A percentile compares a stretch with the other conserved stretches of the same genome.
Conservation (phyloP, 2,113 vertebrate species). For the Phaethon lepturus region DNA sequence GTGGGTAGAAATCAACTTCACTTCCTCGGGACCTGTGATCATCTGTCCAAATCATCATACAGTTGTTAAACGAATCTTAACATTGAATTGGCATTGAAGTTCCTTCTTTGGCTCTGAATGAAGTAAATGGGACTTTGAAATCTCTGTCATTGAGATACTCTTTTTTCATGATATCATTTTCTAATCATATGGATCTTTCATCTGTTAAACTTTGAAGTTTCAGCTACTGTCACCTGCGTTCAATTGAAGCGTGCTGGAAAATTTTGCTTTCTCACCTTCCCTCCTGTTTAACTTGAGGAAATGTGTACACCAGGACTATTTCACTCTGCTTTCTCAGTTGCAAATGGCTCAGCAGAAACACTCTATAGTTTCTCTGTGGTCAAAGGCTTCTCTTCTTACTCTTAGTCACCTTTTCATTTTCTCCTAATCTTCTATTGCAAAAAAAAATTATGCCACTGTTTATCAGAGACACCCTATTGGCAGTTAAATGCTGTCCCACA, state of each 20-base stretch:
- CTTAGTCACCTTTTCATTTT: background rate
- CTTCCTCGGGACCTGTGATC: background rate
- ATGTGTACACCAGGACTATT: background rate
- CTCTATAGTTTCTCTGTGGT: background rate
- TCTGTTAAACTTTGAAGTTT: background rate
- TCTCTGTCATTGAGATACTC: background rate
- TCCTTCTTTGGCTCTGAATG: background rate
- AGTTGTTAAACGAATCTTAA: background rate
- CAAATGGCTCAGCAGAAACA: background rate
- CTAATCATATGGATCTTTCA: background rate
- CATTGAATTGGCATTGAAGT: background rate
- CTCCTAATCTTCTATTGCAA: background rate
- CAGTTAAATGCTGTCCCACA: background rate
- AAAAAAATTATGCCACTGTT: background rate
- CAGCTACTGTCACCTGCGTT: background rate
- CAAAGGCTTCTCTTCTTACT: background rate
- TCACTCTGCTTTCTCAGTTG: background rate
- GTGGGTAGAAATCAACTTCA: background rate
- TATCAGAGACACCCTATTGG: background rate
- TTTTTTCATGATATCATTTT: background rate
- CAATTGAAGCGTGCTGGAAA: background rate
- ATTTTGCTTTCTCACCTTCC: background rate
- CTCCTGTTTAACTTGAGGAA: background rate
- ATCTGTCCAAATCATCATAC: background rate
- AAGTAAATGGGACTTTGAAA: background rate